Evolutionary conservation across 2,797 vertebrate species (phyloP), one percentile per base, ranked within the genome.

Genomic region (Artibeus jamaicensis): DNA sequence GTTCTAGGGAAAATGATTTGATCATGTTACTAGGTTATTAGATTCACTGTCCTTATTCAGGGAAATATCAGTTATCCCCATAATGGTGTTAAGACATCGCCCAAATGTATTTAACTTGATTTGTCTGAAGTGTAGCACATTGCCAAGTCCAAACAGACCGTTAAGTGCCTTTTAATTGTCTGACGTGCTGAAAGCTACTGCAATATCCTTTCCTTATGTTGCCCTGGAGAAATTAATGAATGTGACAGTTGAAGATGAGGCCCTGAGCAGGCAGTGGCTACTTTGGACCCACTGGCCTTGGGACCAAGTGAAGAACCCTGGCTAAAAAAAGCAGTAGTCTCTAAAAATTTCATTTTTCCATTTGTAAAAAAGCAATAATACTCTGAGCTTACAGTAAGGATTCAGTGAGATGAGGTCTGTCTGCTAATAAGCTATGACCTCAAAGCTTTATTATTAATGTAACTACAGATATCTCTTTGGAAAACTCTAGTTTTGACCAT

Each of bases 1-100:
- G 71, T 89, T 91, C 39, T 39, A 96, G 76, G 37, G 34, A 65
- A 93, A 97, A 82, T 32, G 65, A 86, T 92, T 71, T 71, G 92
- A 95, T 97, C 78, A 26, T 68, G 37, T 86, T 96, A 90, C 92
- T 67, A 62, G 73, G 48, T 90, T 89, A 96, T 95, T 91, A 96
- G 92, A 96, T 96, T 78, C 65, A 77, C 6, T 34, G 37, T 81
- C 50, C 39, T 70, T 89, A 92, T 48, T 96, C 77, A 55, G 81
- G 78, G 73, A 95, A 93, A 59, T 86, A 97, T 48, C 68, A 70
- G 22, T 83, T 88, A 97, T 44, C 50, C 18, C 11, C 29, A 68
- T 24, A 76, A 76, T 21, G 9, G 48, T 93, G 57, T 48, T 46
- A 95, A 68, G 55, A 83, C 74, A 68, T 9, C 29, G 62, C 78